Evolutionary conservation across 2,797 vertebrate species (phyloP), one percentile per base, ranked within the genome.

Genomic region (Hapalemur alaotrensis): DNA sequence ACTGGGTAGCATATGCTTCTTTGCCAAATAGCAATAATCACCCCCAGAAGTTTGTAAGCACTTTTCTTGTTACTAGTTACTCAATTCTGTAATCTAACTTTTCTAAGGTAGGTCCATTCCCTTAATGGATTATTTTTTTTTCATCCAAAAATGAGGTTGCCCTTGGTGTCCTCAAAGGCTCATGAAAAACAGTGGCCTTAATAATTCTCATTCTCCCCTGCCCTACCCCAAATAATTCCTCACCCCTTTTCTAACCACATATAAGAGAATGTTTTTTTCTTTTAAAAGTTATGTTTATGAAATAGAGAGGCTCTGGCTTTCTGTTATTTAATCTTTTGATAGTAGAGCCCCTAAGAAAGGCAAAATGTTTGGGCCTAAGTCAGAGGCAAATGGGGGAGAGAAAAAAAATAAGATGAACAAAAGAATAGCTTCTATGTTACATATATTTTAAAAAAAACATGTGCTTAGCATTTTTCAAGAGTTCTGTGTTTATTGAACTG

Each of bases 21-120:
- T 97, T 95, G 92, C 83, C 76, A 61, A 86, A 95, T 28, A 4
- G 73, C 67, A 75, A 96, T 95, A 78, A 96, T 95, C 86, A 80
- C 89, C 72, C 73, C 96, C 88, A 82, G 20, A 38, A 89, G 92
- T 78, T 95, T 95, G 90, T 95, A 89, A 97, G 1, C 2, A 96
- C 35, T 88, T 93, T 72, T 98, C 79, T 93, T 97, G 75, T 57
- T 80, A 97, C 96, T 76, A 75, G 95, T 90, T 57, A 57, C n/a
- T 54, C 13, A 94, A 32, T 65, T 79, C 41, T 89, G 78, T 80
- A 54, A 2, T 2, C 72, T 61, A 80, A 90, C 50, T 93, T 96
- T 88, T n/a, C 63, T 83, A 65, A 87, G 18, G 28, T 65, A 83
- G 91, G 28, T 3, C 28, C 18, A 78, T 78, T 92, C 57, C 92